Conservation (phyloP, 2,888 invertebrate species). For the Heliconius ethilla region DNA sequence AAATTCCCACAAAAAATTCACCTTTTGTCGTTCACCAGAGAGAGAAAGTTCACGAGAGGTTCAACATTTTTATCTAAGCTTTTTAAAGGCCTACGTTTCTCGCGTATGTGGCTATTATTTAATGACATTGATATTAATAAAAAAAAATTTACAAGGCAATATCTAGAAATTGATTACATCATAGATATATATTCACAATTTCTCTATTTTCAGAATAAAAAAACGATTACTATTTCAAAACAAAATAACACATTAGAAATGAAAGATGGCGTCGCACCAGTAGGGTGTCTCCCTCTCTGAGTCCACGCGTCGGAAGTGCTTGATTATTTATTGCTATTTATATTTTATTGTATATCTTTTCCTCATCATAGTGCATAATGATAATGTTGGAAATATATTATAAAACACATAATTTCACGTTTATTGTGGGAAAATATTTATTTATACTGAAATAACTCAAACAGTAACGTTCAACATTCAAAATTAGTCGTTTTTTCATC, state of each 20-base stretch:
- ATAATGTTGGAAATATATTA: slow-evolving; percentile 8
- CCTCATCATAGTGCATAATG: slow-evolving; percentile 26
- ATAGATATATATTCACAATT: slow-evolving; percentile 15
- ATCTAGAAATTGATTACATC: not conserved
- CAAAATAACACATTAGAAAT: slow-evolving; percentile 63
- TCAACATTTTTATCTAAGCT: too few relatives aligned
- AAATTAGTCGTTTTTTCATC: not conserved
- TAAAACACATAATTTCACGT: not conserved
- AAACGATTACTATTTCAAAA: slow-evolving; percentile 43
- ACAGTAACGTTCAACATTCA: too few relatives aligned
- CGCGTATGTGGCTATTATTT: not conserved
- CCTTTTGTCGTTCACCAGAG: too few relatives aligned
- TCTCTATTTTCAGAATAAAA: slow-evolving; percentile 27
- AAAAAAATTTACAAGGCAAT: not conserved
- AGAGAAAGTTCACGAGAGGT: too few relatives aligned
- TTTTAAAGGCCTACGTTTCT: too few relatives aligned
- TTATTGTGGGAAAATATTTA: slow-evolving; percentile 6
- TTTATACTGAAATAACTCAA: not conserved
- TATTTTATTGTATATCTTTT: slow-evolving; percentile 35
- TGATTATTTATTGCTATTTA: slow-evolving; percentile 42
- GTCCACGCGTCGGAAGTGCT: slow-evolving; percentile 67
- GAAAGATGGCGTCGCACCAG: slow-evolving; percentile 68
- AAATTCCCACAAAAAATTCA: not conserved
- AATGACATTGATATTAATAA: not conserved
- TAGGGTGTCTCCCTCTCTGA: slow-evolving; percentile 68